Percentiles rank a stretch among this genome's conserved stretches.
Conservation (phyloP, 2,888 invertebrate genomes). For the Amblyteles armatorius region DNA sequence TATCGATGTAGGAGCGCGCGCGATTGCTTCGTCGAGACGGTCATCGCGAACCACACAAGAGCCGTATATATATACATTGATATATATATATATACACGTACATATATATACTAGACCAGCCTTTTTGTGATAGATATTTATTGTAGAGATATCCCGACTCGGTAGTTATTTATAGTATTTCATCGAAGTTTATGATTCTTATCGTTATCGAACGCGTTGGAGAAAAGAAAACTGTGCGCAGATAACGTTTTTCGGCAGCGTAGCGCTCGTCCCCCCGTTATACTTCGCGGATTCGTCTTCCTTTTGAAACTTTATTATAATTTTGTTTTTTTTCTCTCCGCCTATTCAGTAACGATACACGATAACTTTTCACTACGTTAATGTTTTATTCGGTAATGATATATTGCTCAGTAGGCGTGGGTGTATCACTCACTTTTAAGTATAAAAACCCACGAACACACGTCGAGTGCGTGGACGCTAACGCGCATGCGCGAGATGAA, state of each 20-base stretch:
- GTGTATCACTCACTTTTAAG: constrained; percentile 66
- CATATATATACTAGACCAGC: constrained; percentile 75
- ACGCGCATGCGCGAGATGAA: constrained; percentile 32
- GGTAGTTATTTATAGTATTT: constrained; percentile 75
- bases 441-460: constrained; percentile 19
- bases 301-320: constrained; percentile 45
- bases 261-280: constrained; percentile 28
- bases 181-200: constrained; percentile 52
- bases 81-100: constrained; percentile 48
- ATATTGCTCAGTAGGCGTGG: constrained; percentile 69
- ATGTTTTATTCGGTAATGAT: constrained; percentile 61
- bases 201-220: constrained; percentile 42
- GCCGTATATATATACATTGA: constrained; percentile 48
- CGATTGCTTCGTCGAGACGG: constrained; percentile 65
- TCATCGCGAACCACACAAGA: constrained; percentile 57
- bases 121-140: constrained; percentile 84
- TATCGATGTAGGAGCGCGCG: constrained; percentile 57
- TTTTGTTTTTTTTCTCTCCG: constrained; percentile 20
- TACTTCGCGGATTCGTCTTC: constrained; percentile 66
- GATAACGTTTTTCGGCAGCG: constrained; percentile 34
- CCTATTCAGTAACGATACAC: constrained; percentile 40
- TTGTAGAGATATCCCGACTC: constrained; percentile 79
- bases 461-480: background rate
- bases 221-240: background rate
- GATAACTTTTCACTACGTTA: constrained; percentile 46